Evolutionary conservation across 2,113 vertebrate genomes (phyloP), one percentile per base, ranked within the genome.

Genomic region (Malurus alboscapulatus): DNA sequence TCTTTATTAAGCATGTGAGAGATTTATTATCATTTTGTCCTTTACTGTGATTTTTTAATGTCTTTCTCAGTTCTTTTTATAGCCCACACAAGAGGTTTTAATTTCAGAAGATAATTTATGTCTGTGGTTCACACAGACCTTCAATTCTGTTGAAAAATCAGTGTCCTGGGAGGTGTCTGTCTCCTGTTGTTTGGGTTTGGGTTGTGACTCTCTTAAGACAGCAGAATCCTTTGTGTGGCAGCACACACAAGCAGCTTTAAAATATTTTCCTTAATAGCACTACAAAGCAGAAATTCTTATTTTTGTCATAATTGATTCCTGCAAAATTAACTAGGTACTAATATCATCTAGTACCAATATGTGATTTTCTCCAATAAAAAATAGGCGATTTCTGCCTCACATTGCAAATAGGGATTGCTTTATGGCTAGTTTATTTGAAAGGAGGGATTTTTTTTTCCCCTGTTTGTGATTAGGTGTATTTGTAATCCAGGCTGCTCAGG

Each of bases 61-160:
- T 89, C 79, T 72, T 81, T 87, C 84, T 87, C 57, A 27, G 61
- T 74, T 84, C 61, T 72, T 87, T 92, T 81, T 55, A 48, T 87
- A 89, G 86, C 83, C 30, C 48, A 51, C 61, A 26, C 40, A 38
- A 78, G 84, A 84, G 66, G 34, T 36, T 91, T 94, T 89, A n/a
- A 79, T 95, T 87, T 66, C 45, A 75, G 84, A 51, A 79, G 82
- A 19, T 78, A 51, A 81, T 72, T 87, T 77, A 12, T 76, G 24
- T 34, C 14, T 72, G 66, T 74, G 55, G 48, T 82, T 91, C 72
- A 68, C 50, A 17, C 40, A 72, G 58, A 67, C 54, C 84, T 36
- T 54, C 14, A 0, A 14, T 82, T 88, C 48, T 59, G 1, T 34
- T 59, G 38, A 14, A 17, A 84, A 62, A 50, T 34, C 44, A 34